phyloP scores from a whole-genome alignment of 1,140 invertebrate species.

The Stenopsyche tienmushanensis region DNA sequence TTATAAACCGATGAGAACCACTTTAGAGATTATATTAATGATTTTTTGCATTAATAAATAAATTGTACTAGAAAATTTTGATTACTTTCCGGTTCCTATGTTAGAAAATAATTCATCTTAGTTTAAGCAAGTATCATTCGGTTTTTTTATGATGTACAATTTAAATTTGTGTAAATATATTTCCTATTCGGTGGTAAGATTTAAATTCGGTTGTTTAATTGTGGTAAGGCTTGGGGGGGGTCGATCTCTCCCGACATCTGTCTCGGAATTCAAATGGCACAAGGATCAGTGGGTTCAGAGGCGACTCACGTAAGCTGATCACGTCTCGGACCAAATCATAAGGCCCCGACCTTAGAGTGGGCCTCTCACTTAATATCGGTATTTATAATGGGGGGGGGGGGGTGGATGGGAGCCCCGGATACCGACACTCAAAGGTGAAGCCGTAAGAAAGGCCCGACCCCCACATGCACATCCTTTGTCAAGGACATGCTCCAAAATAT shows the following conservation, averaged over 20 bases:
- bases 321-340: constrained; percentile 16
- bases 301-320: constrained; percentile 15
- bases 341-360: neutral
- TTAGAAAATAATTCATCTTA: too few relatives aligned
- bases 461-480: neutral
- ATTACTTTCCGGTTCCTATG: too few relatives aligned
- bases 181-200: too few relatives aligned
- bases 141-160: too few relatives aligned
- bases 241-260: neutral
- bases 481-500: neutral
- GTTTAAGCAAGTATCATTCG: too few relatives aligned
- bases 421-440: neutral
- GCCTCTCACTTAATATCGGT: constrained; percentile 12
- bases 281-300: neutral
- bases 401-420: neutral
- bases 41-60: too few relatives aligned
- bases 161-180: too few relatives aligned
- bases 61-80: too few relatives aligned
- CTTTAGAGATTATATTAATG: too few relatives aligned
- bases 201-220: too few relatives aligned
- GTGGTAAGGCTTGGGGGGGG: too few relatives aligned
- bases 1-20: too few relatives aligned
- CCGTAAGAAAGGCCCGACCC: neutral
- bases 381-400: constrained; percentile 9
- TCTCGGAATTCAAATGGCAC: constrained; percentile 17